These are phyloP conservation scores for Ailuropoda melanoleuca DNA, from an alignment of 2,113 vertebrate species.

Conservation along the genomic window DNA sequence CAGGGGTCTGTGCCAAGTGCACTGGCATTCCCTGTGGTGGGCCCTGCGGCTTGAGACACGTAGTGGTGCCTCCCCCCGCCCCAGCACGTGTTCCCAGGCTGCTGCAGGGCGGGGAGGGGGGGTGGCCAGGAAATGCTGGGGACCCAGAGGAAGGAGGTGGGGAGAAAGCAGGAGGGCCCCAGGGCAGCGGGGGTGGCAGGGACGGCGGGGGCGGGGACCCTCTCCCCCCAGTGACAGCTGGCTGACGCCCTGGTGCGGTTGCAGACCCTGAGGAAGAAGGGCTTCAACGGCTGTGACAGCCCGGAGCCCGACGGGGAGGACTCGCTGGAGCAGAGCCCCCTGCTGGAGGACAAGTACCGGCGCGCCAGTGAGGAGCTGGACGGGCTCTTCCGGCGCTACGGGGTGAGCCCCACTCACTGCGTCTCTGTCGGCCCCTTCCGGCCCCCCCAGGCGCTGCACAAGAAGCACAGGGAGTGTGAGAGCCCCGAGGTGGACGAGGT, in stretches of 20 bases:
- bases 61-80: too few relatives aligned
- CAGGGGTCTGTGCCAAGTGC: too few relatives aligned
- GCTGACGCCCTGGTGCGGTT: slow-evolving; percentile 70
- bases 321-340: slow-evolving; percentile 97
- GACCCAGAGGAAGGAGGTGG: neutral
- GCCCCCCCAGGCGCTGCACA: slow-evolving; percentile 90
- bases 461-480: slow-evolving; percentile 99
- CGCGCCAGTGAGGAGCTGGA: slow-evolving; percentile 97
- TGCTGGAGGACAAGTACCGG: slow-evolving; percentile 97
- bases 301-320: slow-evolving; percentile 98
- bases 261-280: slow-evolving; percentile 99
- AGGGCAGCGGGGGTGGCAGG: neutral
- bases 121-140: neutral
- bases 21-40: neutral
- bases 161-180: neutral
- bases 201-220: neutral
- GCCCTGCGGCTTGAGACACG: neutral
- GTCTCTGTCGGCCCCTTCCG: slow-evolving; percentile 71
- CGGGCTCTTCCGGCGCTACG: slow-evolving; percentile 97
- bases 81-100: neutral
- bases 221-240: neutral
- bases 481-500: slow-evolving; percentile 97
- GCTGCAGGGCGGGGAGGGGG: neutral
- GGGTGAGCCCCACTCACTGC: slow-evolving; percentile 92
- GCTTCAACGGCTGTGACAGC: slow-evolving; percentile 99